These are phyloP conservation scores for Phacellophora camtschatica DNA, from an alignment of 30 jellyfish, hydroid and myxozoan species.

Conservation along the genomic window DNA sequence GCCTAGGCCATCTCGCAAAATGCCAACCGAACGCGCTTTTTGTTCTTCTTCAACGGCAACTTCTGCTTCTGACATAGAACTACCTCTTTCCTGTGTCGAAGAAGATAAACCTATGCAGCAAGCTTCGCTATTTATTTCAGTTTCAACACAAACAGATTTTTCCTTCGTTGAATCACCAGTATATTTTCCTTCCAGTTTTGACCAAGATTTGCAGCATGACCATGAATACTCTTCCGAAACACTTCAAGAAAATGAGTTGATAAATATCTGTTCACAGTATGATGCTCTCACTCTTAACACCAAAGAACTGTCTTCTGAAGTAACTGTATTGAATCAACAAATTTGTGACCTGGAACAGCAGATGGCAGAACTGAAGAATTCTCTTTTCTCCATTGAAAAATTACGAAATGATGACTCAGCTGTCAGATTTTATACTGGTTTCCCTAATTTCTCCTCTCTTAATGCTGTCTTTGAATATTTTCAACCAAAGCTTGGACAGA, in stretches of 20 bases:
- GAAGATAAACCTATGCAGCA: background rate
- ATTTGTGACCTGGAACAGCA: background rate
- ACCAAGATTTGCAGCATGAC: background rate
- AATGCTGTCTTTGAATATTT: conserved; percentile 24
- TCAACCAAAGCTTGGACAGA: conserved; percentile 18
- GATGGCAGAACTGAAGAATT: conserved; percentile 16
- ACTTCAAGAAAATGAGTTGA: background rate
- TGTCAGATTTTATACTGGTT: conserved; percentile 13
- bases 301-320: background rate
- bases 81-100: background rate
- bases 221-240: too few relatives aligned
- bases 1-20: background rate
- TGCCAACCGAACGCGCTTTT: conserved; percentile 3
- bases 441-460: conserved; percentile 28
- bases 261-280: background rate
- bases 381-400: conserved; percentile 31
- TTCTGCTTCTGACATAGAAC: background rate
- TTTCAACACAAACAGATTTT: conserved; percentile 14
- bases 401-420: conserved; percentile 20
- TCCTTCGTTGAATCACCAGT: conserved; percentile 7
- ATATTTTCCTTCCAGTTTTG: conserved; percentile 24
- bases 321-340: background rate
- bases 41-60: background rate
- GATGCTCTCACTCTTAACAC: background rate
- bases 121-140: conserved; percentile 1